phyloP scores from a whole-genome alignment of 2,113 vertebrate species.

The Podarcis cretensis region DNA sequence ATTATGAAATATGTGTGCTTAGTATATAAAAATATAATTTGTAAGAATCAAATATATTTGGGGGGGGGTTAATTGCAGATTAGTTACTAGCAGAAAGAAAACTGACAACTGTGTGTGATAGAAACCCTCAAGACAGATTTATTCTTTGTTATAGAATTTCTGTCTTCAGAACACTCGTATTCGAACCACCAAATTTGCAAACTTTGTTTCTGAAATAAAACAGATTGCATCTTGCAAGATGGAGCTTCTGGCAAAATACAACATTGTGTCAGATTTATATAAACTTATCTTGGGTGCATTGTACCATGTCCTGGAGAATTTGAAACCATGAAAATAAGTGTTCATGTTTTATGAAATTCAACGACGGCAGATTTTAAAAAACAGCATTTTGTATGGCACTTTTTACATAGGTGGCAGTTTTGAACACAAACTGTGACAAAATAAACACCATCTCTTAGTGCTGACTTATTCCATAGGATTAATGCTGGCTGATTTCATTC shows the following conservation, averaged over 20 bases:
- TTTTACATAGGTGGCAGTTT: conserved; percentile 83
- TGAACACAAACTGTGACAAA: conserved; percentile 86
- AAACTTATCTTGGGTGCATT: conserved; percentile 82
- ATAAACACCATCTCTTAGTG: conserved; percentile 94
- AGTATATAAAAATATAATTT: conserved; percentile 43
- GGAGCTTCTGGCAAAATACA: conserved; percentile 80
- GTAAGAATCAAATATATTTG: background rate
- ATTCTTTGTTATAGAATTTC: conserved; percentile 44
- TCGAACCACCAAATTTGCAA: conserved; percentile 55
- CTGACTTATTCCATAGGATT: conserved; percentile 79
- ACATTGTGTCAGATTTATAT: conserved; percentile 85
- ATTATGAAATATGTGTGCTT: conserved; percentile 18
- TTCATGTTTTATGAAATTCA: conserved; percentile 82
- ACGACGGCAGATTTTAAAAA: conserved; percentile 72
- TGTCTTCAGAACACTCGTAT: conserved; percentile 30
- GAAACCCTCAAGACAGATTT: conserved; percentile 7
- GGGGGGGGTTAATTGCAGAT: background rate
- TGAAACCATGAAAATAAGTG: conserved; percentile 84
- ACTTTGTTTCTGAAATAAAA: conserved; percentile 70
- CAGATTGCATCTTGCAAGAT: conserved; percentile 71
- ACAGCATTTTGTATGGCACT: conserved; percentile 65
- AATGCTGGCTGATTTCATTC: conserved; percentile 81
- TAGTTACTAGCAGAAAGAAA: conserved; percentile 28
- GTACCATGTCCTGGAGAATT: conserved; percentile 90
- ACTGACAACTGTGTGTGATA: background rate